Evolutionary conservation across 2,888 invertebrate species (phyloP), one percentile per base, ranked within the genome.

Genomic region (Camponotus fellah): DNA sequence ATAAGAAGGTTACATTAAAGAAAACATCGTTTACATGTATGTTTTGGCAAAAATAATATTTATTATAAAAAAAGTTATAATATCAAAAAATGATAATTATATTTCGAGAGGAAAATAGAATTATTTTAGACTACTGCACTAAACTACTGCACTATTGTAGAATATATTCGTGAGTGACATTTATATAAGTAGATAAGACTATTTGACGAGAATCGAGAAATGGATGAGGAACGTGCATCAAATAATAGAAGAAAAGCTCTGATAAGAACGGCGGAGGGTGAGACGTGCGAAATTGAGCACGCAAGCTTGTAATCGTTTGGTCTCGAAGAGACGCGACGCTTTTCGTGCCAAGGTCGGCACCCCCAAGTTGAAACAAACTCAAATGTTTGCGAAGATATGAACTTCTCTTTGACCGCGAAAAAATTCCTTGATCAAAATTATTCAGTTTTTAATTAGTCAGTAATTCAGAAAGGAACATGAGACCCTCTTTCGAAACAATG

Each of bases 341-440:
- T 83, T 83, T 65, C 71, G 79, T 80, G 80, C 80, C 83, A 83
- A 83, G 83, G 83, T 80, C 83, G 79, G 62, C 68, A 83, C 43
- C 66, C 75, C 5, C 76, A 17, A 53, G 32, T 40, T 37, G 37
- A 14, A 66, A 17, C 40, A 17, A 66, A 8, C 10, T 65, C 82
- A 56, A 37, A 14, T 34, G 12, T 53, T 62, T 8, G 10, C 34
- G 9, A 26, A 40, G 14, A 8, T 17, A 34, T 1, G 14, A 14
- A 1, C 32, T 12, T 5, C n/a, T 64, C 40, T 74, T 64, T 12
- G 6, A n/a, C 14, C n/a, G 46, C n/a, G 21, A 43, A 60, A 71
- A 46, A 62, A 17, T 17, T 37, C 3, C 26, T 49, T 17, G 21
- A 3, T n/a, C 12, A 21, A 37, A 32, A 12, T 37, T 17, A 60